Conservation (phyloP, 2,888 invertebrate genomes). For the Cerceris rybyensis region DNA sequence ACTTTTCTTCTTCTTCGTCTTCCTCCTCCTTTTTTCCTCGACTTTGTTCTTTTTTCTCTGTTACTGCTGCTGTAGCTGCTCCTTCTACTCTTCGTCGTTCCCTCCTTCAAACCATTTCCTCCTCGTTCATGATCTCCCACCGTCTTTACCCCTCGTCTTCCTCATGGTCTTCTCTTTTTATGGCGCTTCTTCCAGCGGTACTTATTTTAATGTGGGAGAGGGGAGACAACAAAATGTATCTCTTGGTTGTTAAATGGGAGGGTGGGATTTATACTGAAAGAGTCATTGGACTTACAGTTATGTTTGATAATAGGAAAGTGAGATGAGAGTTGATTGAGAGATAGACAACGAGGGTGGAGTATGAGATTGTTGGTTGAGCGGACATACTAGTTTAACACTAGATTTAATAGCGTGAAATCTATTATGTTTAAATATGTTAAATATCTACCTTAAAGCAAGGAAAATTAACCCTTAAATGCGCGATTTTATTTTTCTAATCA, state of each 20-base stretch:
- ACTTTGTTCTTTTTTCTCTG: constrained; percentile 28
- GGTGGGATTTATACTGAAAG: not conserved
- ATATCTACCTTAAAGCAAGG: too few relatives aligned
- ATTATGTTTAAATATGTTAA: too few relatives aligned
- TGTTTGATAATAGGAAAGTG: too few relatives aligned
- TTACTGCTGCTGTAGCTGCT: constrained; percentile 14
- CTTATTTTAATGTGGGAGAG: constrained; percentile 45
- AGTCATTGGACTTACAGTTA: too few relatives aligned
- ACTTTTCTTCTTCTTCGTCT: constrained; percentile 61
- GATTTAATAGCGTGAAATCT: too few relatives aligned
- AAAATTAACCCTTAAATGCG: too few relatives aligned
- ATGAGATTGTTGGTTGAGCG: too few relatives aligned
- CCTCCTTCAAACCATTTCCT: constrained; percentile 35
- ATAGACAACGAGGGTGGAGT: too few relatives aligned
- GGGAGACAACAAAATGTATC: constrained; percentile 33
- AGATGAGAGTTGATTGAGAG: too few relatives aligned
- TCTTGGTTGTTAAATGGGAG: not conserved
- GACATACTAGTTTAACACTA: too few relatives aligned
- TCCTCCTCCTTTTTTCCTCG: constrained; percentile 29
- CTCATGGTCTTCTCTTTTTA: not conserved
- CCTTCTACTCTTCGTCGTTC: constrained; percentile 11
- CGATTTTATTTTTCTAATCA: too few relatives aligned
- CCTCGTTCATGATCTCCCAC: constrained; percentile 48
- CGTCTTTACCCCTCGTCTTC: constrained; percentile 3
- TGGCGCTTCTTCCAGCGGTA: constrained; percentile 14